phyloP scores from a whole-genome alignment of 37 sponge, comb jelly and placozoan genomes.

The Crambe crambe region DNA sequence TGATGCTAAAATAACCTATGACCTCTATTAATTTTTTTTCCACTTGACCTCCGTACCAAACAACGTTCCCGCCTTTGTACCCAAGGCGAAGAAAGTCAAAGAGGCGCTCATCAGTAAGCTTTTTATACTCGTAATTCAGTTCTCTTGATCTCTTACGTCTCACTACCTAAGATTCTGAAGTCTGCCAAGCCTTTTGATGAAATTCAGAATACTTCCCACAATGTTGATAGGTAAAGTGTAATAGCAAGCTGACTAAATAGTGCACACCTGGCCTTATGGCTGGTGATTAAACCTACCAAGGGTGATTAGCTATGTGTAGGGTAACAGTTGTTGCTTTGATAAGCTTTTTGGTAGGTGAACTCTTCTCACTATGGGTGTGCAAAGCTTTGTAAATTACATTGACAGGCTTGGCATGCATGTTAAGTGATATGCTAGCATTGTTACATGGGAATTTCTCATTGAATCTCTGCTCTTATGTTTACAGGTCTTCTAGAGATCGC shows the following conservation, averaged over 20 bases:
- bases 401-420: too few relatives aligned
- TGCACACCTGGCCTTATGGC: background rate
- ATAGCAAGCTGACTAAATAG: background rate
- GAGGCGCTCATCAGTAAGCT: constrained; percentile 9
- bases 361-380: too few relatives aligned
- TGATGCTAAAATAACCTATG: too few relatives aligned
- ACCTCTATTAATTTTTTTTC: too few relatives aligned
- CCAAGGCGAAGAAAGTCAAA: background rate
- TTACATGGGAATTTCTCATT: too few relatives aligned
- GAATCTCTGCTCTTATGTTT: too few relatives aligned
- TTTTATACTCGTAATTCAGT: background rate
- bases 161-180: constrained; percentile 33
- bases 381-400: too few relatives aligned
- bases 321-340: too few relatives aligned
- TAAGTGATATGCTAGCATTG: too few relatives aligned
- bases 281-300: background rate
- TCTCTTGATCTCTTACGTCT: background rate
- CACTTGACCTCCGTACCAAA: too few relatives aligned
- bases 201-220: constrained; percentile 19
- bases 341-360: too few relatives aligned
- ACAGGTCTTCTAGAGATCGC: constrained; percentile 1
- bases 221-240: constrained; percentile 27
- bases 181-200: constrained; percentile 22
- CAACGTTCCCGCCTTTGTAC: too few relatives aligned
- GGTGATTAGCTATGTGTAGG: background rate